Percentiles rank a stretch among this genome's conserved stretches.
phyloP scores from a whole-genome alignment of 2,797 vertebrate species.

The Melanotaenia boesemani region DNA sequence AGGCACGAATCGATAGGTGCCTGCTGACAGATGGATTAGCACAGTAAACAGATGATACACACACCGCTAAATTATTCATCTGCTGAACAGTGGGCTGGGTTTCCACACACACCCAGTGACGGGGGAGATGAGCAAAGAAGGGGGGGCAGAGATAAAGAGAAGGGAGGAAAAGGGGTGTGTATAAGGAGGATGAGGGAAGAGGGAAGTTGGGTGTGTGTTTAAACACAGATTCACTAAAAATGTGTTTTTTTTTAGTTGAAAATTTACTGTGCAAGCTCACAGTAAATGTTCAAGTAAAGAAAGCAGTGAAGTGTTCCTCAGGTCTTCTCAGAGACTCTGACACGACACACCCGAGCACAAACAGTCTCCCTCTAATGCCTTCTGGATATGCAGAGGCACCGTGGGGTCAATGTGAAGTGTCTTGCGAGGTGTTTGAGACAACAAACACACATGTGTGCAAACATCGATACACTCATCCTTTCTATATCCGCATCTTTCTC shows the following conservation, averaged over 20 bases:
- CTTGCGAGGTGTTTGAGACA: conserved; percentile 39
- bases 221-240: conserved; percentile 17
- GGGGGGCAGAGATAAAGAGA: conserved; percentile 31
- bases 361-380: conserved; percentile 64
- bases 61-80: conserved; percentile 90
- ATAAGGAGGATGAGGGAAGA: conserved; percentile 20
- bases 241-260: neutral
- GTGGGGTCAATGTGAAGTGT: conserved; percentile 71
- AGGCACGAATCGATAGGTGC: conserved; percentile 87
- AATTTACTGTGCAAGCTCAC: neutral
- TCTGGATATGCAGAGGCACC: conserved; percentile 71
- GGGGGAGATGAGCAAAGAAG: conserved; percentile 17
- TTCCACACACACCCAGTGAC: conserved; percentile 67
- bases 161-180: conserved; percentile 24
- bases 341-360: conserved; percentile 15
- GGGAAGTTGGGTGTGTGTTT: conserved; percentile 4
- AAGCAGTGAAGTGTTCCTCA: conserved; percentile 11
- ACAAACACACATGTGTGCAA: conserved; percentile 47
- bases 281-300: neutral
- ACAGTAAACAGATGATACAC: conserved; percentile 90
- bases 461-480: conserved; percentile 67
- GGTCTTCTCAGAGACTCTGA: conserved; percentile 4
- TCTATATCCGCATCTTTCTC: conserved; percentile 60
- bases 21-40: conserved; percentile 91
- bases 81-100: conserved; percentile 81